These are phyloP conservation scores for Remorina albescens DNA, from an alignment of 2,797 vertebrate species.

Conservation along the genomic window DNA sequence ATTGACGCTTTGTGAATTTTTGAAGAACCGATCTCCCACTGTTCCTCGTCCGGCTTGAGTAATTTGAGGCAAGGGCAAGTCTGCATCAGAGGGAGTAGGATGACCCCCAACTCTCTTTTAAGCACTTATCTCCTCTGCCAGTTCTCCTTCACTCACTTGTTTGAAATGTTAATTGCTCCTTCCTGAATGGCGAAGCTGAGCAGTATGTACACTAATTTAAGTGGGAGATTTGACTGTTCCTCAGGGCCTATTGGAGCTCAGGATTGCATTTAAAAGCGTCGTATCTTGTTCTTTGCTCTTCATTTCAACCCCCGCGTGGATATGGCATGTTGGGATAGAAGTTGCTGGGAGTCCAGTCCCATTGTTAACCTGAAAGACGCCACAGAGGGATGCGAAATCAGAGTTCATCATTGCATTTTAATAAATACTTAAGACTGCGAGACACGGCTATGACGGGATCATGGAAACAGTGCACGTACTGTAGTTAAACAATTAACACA, in stretches of 20 bases:
- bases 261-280: constrained; percentile 45
- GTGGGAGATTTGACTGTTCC: constrained; percentile 59
- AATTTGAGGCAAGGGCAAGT: constrained; percentile 72
- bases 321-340: constrained; percentile 12
- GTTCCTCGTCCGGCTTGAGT: constrained; percentile 71
- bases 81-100: constrained; percentile 75
- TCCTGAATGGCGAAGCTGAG: constrained; percentile 61
- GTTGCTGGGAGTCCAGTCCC: constrained; percentile 5
- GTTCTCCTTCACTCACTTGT: constrained; percentile 75
- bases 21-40: constrained; percentile 62
- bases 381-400: constrained; percentile 10
- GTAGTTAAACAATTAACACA: constrained; percentile 43
- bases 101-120: constrained; percentile 77
- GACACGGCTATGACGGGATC: constrained; percentile 10
- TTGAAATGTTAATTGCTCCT: constrained; percentile 80
- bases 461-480: constrained; percentile 18
- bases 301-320: constrained; percentile 17
- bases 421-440: constrained; percentile 36
- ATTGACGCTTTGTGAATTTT: constrained; percentile 68
- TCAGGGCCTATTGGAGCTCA: constrained; percentile 47
- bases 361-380: constrained; percentile 6
- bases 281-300: constrained; percentile 21
- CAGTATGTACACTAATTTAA: constrained; percentile 67
- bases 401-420: constrained; percentile 26
- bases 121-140: constrained; percentile 80